phyloP scores from a whole-genome alignment of 1,140 invertebrate genomes.

The Panulirus ornatus region DNA sequence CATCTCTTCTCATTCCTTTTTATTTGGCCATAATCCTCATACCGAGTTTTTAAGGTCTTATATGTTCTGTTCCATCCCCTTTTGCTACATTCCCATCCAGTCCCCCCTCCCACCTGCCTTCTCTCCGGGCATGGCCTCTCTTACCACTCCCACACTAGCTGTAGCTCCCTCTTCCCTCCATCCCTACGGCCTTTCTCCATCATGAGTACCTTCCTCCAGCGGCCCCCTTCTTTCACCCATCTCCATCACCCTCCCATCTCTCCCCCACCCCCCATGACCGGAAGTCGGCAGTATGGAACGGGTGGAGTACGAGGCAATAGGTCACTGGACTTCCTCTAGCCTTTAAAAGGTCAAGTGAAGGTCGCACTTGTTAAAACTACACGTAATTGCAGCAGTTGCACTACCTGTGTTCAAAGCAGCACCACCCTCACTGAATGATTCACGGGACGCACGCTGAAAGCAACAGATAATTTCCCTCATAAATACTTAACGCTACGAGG shows the following conservation, averaged over 20 bases:
- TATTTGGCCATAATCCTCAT: too few relatives aligned
- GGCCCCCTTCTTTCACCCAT: background rate
- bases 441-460: background rate
- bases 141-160: background rate
- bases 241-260: background rate
- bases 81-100: too few relatives aligned
- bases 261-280: background rate
- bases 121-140: background rate
- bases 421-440: background rate
- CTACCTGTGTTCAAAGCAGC: conserved; percentile 43
- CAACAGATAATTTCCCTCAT: too few relatives aligned
- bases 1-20: too few relatives aligned
- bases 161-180: background rate
- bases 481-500: too few relatives aligned
- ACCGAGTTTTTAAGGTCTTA: too few relatives aligned
- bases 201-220: background rate
- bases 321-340: background rate
- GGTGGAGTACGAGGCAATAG: background rate
- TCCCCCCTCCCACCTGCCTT: background rate
- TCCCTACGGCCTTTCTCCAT: background rate
- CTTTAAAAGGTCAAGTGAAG: conserved; percentile 18
- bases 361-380: conserved; percentile 31
- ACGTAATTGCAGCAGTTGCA: conserved; percentile 10
- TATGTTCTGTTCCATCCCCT: too few relatives aligned
- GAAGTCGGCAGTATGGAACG: background rate